Percentiles rank a stretch among this genome's conserved stretches.
Conservation (phyloP, 2,888 invertebrate species). For the Idaea dimidiata region DNA sequence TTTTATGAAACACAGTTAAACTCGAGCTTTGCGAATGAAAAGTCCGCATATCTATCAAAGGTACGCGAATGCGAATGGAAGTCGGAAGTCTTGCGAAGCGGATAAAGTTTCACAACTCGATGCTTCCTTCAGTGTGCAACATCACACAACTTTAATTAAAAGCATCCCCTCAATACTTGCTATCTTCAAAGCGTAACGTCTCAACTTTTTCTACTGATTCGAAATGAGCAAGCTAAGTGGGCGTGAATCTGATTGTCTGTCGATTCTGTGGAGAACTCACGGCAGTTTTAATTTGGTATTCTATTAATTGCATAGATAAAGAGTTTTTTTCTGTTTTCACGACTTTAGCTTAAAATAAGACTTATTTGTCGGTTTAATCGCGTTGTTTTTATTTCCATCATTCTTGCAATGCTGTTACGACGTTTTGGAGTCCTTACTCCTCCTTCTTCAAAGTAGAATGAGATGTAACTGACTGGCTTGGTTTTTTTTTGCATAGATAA, state of each 20-base stretch:
- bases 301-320: too few species aligned
- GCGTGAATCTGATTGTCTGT: neutral
- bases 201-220: constrained; percentile 50
- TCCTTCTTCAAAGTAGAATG: too few species aligned
- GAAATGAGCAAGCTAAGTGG: constrained; percentile 18
- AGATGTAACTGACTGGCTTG: too few species aligned
- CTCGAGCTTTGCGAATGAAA: constrained; percentile 16
- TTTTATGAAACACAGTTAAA: constrained; percentile 9
- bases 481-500: too few species aligned
- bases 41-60: constrained; percentile 33
- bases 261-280: constrained; percentile 3
- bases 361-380: too few species aligned
- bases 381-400: too few species aligned
- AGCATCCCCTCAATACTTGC: constrained; percentile 48
- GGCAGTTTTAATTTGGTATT: neutral
- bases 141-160: constrained; percentile 64
- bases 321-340: too few species aligned
- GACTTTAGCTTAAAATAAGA: too few species aligned
- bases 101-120: constrained; percentile 23
- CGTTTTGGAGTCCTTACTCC: too few species aligned
- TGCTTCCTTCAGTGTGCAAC: constrained; percentile 39
- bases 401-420: too few species aligned
- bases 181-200: constrained; percentile 39
- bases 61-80: constrained; percentile 23
- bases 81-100: constrained; percentile 22